A percentile compares a stretch with the other conserved stretches of the same genome.
Conservation (phyloP, 1,140 invertebrate species). For the Temnothorax nylanderi region DNA sequence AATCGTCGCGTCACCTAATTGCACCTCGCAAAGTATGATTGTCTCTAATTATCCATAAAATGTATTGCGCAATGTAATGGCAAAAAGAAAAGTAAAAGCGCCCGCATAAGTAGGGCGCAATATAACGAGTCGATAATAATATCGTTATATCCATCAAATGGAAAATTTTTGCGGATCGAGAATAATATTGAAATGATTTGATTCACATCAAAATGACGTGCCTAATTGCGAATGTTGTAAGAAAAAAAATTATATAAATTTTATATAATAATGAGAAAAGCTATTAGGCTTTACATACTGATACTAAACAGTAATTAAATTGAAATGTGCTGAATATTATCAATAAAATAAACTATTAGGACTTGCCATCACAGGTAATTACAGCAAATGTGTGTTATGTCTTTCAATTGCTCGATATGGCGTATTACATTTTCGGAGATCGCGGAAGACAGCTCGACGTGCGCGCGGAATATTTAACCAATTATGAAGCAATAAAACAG, state of each 20-base stretch:
- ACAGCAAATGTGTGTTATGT: background rate
- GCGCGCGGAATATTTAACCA: background rate
- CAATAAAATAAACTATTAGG: background rate
- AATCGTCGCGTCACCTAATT: constrained; percentile 60
- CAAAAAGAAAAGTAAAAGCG: background rate
- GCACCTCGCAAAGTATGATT: constrained; percentile 31
- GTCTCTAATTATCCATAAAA: constrained; percentile 49
- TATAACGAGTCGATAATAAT: constrained; percentile 10
- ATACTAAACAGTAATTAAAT: background rate
- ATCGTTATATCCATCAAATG: background rate
- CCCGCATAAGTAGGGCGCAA: background rate
- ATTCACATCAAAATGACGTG: constrained; percentile 3
- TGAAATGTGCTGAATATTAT: background rate
- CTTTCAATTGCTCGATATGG: background rate
- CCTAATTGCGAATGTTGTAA: background rate
- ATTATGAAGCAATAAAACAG: background rate
- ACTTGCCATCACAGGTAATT: background rate
- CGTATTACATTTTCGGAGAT: background rate
- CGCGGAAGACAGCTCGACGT: background rate
- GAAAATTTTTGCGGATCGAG: background rate
- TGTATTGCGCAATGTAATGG: constrained; percentile 35
- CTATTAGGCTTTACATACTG: background rate
- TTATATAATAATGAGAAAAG: background rate
- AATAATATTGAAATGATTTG: background rate
- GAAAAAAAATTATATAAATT: background rate